Base-by-base conservation (phyloP, 2,888 invertebrate species). In the Chrysopilus asiliformis region DNA sequence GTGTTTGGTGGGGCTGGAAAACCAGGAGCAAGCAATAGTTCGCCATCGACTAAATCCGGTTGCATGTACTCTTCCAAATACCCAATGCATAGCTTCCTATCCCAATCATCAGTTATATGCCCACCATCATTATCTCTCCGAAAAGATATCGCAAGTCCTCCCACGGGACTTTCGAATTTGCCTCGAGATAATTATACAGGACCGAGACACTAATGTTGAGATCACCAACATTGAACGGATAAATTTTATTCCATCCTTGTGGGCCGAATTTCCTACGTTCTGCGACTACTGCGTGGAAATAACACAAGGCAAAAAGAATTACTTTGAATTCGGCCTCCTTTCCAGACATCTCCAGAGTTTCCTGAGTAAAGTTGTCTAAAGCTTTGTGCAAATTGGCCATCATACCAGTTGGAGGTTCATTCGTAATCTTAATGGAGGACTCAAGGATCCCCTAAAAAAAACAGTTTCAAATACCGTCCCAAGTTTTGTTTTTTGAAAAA, bases 41-140 rank as follows among this genome's bases (percentile, higher is more conserved):
- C 94, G 5, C 93, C 93, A 53, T 95, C 94, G 14, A 95, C 86
- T 60, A 94, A 70, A 57, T 91, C 91, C 1, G 90, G 79, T 53
- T 90, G 87, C 77, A 95, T 82, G 46, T 91, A 64, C 56, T 94
- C 94, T 58, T 94, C 91, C 39, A 95, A 70, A 54, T 90, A 89
- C 2, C 84, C 81, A 32, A 83, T 84, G 38, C 64, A 64, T 13
- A 64, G 44, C 5, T 58, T 53, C 24, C 94, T 68, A 61, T 95
- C 94, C 93, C 94, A 95, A 53, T 95, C 94, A 51, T 95, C 94
- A 0, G 94, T 95, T 42, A 95, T 94, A 49, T 95, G 94, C 1
- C 94, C 94, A 2, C 94, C 94, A 52, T 95, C 94, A 95, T 95
- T 47, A 95, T 95, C 66, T 95, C 94, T 0, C 95, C 95, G 55